Conservation (phyloP, 2,113 vertebrate species). For the Regulus satrapa region DNA sequence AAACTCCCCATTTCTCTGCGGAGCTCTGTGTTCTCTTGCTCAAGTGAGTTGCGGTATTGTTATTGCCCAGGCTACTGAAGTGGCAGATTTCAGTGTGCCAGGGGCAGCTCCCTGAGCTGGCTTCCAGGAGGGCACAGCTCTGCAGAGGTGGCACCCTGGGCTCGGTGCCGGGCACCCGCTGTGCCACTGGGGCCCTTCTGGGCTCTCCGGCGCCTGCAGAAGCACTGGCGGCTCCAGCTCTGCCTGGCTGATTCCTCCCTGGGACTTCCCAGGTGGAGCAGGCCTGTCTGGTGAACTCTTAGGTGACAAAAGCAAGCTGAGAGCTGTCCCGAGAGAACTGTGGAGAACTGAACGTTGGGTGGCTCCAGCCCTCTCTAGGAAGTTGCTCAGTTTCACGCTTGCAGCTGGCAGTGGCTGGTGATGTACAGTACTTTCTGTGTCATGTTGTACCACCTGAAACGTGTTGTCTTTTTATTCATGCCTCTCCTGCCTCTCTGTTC, state of each 20-base stretch:
- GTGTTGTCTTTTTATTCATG: neutral
- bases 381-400: neutral
- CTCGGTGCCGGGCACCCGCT: no score
- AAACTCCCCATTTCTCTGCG: neutral
- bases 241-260: neutral
- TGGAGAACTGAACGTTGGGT: neutral
- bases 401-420: neutral
- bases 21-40: neutral
- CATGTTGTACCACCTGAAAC: neutral
- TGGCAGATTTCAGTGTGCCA: neutral
- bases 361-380: neutral
- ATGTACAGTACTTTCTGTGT: neutral
- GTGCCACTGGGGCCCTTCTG: fast-evolving
- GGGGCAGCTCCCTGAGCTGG: neutral
- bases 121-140: neutral
- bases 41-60: neutral
- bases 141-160: neutral
- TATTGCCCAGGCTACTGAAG: neutral
- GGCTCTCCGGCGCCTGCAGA: neutral
- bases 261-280: neutral
- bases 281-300: neutral
- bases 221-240: neutral
- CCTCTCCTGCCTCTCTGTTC: neutral
- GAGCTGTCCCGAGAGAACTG: neutral
- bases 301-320: neutral